A percentile compares a stretch with the other conserved stretches of the same genome.
These are phyloP conservation scores for Malacoraja senta DNA, from an alignment of 2,797 vertebrate genomes.

Conservation along the genomic window DNA sequence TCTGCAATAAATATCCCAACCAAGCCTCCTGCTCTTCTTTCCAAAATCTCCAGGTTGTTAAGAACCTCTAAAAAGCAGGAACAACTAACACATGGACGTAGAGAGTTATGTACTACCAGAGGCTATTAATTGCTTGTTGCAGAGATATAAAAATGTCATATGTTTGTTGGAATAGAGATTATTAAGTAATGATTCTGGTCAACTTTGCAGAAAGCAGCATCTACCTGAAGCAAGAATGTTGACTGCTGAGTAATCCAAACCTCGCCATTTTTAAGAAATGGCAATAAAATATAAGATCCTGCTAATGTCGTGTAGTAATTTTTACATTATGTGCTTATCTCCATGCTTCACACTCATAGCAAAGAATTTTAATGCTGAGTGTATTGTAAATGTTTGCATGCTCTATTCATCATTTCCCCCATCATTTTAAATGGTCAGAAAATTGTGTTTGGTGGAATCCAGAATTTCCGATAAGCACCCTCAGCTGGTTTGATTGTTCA, in stretches of 20 bases:
- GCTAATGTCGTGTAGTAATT: not conserved
- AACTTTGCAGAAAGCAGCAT: not conserved
- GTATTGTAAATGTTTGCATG: not conserved
- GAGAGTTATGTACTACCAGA: not conserved
- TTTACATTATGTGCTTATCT: not conserved
- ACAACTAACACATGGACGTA: not conserved
- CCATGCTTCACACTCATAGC: not conserved
- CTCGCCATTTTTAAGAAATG: not conserved
- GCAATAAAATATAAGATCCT: not conserved
- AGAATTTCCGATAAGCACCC: not conserved
- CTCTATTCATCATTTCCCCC: not conserved
- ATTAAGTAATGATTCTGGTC: not conserved
- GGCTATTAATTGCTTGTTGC: not conserved
- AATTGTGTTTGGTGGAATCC: not conserved
- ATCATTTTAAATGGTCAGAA: constrained; percentile 11
- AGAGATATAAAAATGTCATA: not conserved
- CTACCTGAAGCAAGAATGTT: not conserved
- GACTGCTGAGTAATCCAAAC: not conserved
- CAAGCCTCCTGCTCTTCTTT: not conserved
- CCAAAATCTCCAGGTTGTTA: not conserved
- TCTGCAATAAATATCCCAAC: not conserved
- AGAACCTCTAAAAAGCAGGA: not conserved
- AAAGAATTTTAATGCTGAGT: not conserved
- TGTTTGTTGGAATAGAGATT: not conserved
- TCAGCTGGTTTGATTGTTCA: not conserved